These are phyloP conservation scores for Chaetodon trifascialis DNA, from an alignment of 2,113 vertebrate genomes.

Conservation along the genomic window DNA sequence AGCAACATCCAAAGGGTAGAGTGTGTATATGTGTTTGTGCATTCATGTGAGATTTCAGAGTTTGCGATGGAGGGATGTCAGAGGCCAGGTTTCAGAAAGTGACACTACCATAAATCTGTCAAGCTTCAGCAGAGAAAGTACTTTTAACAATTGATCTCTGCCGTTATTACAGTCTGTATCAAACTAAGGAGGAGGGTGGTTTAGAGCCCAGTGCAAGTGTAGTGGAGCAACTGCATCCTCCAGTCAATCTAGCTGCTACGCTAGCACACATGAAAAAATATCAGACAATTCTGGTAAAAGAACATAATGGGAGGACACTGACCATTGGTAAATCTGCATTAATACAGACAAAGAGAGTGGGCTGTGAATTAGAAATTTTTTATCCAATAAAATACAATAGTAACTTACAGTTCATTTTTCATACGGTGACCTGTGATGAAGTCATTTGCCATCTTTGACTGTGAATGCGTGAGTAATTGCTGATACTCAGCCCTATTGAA, in stretches of 20 bases:
- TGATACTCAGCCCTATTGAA: background rate
- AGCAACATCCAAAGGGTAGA: background rate
- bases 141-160: constrained; percentile 40
- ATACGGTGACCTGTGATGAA: background rate
- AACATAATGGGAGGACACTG: constrained; percentile 18
- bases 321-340: constrained; percentile 22
- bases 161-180: constrained; percentile 6
- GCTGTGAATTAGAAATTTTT: background rate
- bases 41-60: background rate
- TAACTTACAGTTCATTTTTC: constrained; percentile 2
- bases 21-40: background rate
- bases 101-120: constrained; percentile 41
- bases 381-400: background rate
- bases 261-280: constrained; percentile 58
- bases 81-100: constrained; percentile 12
- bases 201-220: background rate
- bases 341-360: background rate
- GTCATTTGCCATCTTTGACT: background rate
- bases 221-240: constrained; percentile 50
- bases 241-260: constrained; percentile 18
- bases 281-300: constrained; percentile 36
- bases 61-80: background rate
- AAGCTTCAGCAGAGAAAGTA: constrained; percentile 24
- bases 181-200: constrained; percentile 11
- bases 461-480: constrained; percentile 7